Base-by-base conservation (phyloP, 2,888 invertebrate genomes). In the Chydorus sphaericus region DNA sequence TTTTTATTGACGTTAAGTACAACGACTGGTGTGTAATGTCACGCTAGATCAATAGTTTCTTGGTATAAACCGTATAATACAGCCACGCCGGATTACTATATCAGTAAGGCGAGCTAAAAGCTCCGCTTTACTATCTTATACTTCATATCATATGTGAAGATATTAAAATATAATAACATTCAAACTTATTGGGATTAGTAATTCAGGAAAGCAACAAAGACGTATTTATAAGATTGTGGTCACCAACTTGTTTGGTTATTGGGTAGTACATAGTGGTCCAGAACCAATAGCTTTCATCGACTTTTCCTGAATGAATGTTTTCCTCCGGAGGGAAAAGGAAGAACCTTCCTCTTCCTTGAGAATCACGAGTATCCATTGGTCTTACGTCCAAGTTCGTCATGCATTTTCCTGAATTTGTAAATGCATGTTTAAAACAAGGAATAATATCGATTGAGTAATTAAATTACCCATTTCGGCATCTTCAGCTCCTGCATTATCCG, bases 311-410 rank as follows among this genome's bases (percentile, higher is more conserved):
- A 66, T 93, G 90, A 39, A 97, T 72, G 69, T 94, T 92, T 66
- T 86, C 84, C 62, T 89, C 86, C 0, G 97, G 96, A 3, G 86
- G 81, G 71, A 97, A 92, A 0, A 96, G 93, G 69, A 96, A 87
- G 71, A 97, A 97, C n/a, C 93, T 76, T 0, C 90, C 89, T 14
- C 93, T 78, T 0, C 87, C 83, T 20, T 81, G 70, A 0, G 80
- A 75, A 71, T 97, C 97, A 3, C 93, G 75, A 0, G 88, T 82
- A 68, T 96, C 94, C 62, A 85, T 88, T 1, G 92, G 91, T 54
- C 74, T 74, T 0, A 97, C 94, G 0, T 85, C 85, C 1, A 93
- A 79, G 57, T 79, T 82, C 64, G 85, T 83, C 61, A 98, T 69
- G 66, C 97, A 93, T 68, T 81, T 83, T 14, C 83, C 78, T 78